Evolutionary conservation across 1,140 invertebrate genomes (phyloP).

Genomic region (Triops cancriformis): DNA sequence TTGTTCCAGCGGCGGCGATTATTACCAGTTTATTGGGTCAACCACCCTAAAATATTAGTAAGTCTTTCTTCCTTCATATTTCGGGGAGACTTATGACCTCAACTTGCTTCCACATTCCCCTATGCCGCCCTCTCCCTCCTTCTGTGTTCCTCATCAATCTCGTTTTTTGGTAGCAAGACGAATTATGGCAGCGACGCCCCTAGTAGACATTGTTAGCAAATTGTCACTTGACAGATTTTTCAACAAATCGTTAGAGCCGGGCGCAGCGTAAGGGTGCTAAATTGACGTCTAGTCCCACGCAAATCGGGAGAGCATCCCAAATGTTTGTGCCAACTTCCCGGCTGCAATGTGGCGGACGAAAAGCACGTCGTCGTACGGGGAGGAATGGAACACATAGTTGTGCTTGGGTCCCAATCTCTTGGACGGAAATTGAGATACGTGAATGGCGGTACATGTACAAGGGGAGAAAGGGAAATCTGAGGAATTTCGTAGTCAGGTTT

Average conservation of each 20-base stretch:
- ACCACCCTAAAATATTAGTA: background rate
- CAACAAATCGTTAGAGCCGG: background rate
- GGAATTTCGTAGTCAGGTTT: too few relatives aligned
- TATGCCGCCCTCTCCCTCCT: too few relatives aligned
- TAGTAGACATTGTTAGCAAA: background rate
- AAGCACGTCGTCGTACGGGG: background rate
- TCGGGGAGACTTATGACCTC: background rate
- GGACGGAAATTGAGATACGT: too few relatives aligned
- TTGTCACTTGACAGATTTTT: background rate
- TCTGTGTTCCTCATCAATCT: background rate
- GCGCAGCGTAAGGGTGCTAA: background rate
- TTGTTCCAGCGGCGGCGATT: background rate
- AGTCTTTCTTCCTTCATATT: background rate
- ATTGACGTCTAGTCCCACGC: background rate
- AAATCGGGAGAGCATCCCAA: too few relatives aligned
- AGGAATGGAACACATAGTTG: too few relatives aligned
- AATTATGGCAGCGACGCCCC: background rate
- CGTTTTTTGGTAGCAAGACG: background rate
- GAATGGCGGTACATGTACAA: too few relatives aligned
- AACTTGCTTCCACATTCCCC: background rate
- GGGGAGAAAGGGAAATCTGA: too few relatives aligned
- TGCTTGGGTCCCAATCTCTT: too few relatives aligned
- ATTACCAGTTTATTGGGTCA: background rate
- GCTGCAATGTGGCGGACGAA: background rate
- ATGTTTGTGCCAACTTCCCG: background rate